Evolutionary conservation across 2,113 vertebrate genomes (phyloP).

Genomic region (Madoqua kirkii): DNA sequence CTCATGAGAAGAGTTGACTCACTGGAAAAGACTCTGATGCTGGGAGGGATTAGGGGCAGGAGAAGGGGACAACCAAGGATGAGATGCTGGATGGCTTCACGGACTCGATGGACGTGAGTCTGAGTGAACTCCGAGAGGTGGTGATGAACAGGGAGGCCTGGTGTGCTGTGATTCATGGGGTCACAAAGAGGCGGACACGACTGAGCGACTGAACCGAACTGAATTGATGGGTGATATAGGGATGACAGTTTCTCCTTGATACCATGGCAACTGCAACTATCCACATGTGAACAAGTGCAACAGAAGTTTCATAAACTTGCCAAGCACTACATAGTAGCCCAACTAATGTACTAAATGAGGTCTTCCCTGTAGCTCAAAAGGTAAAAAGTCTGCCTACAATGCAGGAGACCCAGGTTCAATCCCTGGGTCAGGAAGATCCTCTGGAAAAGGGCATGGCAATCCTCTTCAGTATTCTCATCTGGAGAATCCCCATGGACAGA

Average conservation of each 20-base stretch:
- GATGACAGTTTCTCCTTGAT: not conserved
- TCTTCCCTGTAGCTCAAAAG: not conserved
- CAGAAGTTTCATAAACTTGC: not conserved
- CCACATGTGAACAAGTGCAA: not conserved
- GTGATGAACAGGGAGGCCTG: too few species aligned
- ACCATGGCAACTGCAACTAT: not conserved
- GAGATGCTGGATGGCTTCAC: too few species aligned
- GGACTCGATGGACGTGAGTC: too few species aligned
- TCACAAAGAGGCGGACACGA: too few species aligned
- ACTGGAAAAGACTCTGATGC: too few species aligned
- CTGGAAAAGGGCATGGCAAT: not conserved
- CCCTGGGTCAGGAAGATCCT: not conserved
- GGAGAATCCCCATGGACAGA: not conserved
- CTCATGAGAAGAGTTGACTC: too few species aligned
- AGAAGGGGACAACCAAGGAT: too few species aligned
- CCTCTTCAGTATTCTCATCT: not conserved
- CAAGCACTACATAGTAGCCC: not conserved
- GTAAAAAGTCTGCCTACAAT: not conserved
- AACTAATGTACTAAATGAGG: not conserved
- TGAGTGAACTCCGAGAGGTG: too few species aligned
- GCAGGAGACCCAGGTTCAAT: not conserved
- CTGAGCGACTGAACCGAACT: too few species aligned
- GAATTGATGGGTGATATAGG: not conserved
- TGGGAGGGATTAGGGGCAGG: too few species aligned
- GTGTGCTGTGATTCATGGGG: too few species aligned